Conservation (phyloP, 64 coral and sea anemone species). For the Anthopleura sola region DNA sequence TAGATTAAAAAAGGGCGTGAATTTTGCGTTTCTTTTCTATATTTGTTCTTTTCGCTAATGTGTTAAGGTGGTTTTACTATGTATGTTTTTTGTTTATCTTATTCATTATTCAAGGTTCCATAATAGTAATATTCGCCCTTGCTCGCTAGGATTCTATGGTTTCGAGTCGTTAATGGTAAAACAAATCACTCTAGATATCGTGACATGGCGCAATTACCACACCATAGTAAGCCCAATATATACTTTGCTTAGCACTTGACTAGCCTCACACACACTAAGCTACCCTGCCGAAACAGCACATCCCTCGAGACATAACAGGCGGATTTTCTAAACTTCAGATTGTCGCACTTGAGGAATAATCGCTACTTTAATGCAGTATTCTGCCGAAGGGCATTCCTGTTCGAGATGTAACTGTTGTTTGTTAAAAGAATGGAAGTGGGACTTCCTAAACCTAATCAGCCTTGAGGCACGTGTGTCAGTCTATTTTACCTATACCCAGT, state of each 20-base stretch:
- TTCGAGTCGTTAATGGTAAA: not conserved
- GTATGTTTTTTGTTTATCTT: not conserved
- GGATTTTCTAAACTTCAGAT: not conserved
- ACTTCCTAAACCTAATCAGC: not conserved
- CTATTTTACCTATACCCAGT: too few species aligned
- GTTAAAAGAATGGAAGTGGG: not conserved
- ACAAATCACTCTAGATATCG: not conserved
- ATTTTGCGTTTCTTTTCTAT: not conserved
- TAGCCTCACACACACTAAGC: not conserved
- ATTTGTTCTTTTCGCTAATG: not conserved
- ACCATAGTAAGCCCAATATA: not conserved
- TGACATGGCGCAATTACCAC: not conserved
- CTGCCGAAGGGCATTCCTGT: not conserved
- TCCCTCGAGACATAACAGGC: not conserved
- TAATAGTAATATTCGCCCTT: not conserved
- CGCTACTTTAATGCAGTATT: not conserved
- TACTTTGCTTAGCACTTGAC: not conserved
- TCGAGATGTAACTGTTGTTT: conserved; percentile 1
- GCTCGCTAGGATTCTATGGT: not conserved
- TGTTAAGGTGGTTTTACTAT: not conserved
- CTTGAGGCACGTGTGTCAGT: not conserved
- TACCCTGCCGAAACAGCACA: not conserved
- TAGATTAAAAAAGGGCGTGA: not conserved
- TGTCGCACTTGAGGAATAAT: conserved; percentile 15
- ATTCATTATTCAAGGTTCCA: not conserved